Evolutionary conservation across 2,797 vertebrate genomes (phyloP).

Genomic region (Hephaestus fuliginosus): DNA sequence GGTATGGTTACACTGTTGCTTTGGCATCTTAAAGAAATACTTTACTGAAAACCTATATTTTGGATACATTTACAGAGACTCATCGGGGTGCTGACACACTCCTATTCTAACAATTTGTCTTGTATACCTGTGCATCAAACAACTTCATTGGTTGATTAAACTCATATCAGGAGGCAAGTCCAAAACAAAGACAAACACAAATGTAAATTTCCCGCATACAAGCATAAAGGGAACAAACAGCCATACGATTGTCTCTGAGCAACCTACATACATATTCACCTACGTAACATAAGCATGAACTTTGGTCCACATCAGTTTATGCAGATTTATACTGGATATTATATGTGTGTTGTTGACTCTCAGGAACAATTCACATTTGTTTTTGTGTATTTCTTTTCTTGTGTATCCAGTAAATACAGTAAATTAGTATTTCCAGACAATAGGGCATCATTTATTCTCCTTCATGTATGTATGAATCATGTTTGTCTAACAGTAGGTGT

Average conservation of each 20-base stretch:
- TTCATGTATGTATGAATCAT: background rate
- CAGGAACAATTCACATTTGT: background rate
- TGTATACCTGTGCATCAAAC: too few species aligned
- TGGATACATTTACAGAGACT: background rate
- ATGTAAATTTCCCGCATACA: background rate
- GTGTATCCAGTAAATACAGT: background rate
- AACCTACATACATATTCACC: too few species aligned
- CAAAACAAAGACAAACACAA: background rate
- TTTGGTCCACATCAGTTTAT: too few species aligned
- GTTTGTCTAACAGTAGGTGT: background rate
- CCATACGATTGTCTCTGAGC: background rate
- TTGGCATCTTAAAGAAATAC: slow-evolving; percentile 3
- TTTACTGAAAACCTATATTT: background rate
- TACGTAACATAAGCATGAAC: too few species aligned
- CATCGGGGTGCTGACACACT: too few species aligned
- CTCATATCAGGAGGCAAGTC: too few species aligned
- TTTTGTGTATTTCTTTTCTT: background rate
- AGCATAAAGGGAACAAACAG: background rate
- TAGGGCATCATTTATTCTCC: background rate
- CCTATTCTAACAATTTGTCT: too few species aligned
- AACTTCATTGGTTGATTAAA: too few species aligned
- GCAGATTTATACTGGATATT: background rate
- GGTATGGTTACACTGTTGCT: background rate
- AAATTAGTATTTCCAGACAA: background rate
- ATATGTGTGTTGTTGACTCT: background rate